Evolutionary conservation across 2,797 vertebrate genomes (phyloP).

Genomic region (Sebastes goodei): DNA sequence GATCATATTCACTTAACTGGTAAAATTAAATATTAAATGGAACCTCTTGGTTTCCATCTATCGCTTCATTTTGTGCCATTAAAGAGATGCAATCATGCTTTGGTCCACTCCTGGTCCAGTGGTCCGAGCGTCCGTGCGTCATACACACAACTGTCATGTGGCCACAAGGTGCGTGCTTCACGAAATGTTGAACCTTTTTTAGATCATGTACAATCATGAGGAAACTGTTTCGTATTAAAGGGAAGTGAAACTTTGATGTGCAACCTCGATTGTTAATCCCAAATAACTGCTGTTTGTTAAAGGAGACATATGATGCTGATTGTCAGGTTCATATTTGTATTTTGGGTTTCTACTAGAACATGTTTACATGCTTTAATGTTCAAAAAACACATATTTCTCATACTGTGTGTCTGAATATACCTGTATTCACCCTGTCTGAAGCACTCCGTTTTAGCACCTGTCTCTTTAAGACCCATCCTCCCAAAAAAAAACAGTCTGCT

Average conservation of each 20-base stretch:
- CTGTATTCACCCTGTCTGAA: too few species aligned
- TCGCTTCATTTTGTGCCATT: neutral
- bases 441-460: fast-evolving
- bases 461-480: too few species aligned
- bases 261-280: neutral
- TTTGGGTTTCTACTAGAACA: too few species aligned
- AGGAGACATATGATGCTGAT: fast-evolving
- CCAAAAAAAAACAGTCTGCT: too few species aligned
- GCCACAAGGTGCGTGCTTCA: neutral
- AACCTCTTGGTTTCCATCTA: neutral
- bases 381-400: too few species aligned
- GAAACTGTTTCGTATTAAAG: neutral
- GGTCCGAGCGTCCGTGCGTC: too few species aligned
- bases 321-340: too few species aligned
- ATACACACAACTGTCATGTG: too few species aligned
- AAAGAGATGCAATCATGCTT: neutral
- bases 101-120: neutral
- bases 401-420: too few species aligned
- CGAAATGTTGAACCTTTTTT: neutral
- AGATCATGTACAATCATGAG: neutral
- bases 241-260: neutral
- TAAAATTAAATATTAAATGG: neutral
- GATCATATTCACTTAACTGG: neutral
- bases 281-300: neutral
- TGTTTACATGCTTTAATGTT: too few species aligned